phyloP scores from a whole-genome alignment of 2,113 vertebrate genomes.

The Antigone vipio region DNA sequence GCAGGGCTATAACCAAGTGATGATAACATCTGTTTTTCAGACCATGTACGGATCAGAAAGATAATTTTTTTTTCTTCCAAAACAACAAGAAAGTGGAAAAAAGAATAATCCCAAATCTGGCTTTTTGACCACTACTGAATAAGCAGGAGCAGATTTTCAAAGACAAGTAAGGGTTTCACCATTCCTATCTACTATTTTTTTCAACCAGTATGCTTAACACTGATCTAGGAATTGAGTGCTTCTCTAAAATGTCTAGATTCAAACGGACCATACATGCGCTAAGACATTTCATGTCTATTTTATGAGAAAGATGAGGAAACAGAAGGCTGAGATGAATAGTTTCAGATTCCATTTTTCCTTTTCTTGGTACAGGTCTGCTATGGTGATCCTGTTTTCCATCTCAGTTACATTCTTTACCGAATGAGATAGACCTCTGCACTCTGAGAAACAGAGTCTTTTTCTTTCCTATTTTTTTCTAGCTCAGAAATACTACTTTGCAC shows the following conservation, averaged over 20 bases:
- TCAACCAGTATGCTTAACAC: neutral
- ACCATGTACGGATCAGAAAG: neutral
- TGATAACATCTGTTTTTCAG: conserved; percentile 63
- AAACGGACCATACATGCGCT: neutral
- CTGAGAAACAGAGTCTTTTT: neutral
- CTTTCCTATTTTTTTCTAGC: neutral
- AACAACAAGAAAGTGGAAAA: neutral
- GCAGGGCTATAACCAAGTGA: conserved; percentile 57
- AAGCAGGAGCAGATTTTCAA: neutral
- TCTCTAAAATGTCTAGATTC: neutral
- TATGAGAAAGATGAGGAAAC: neutral
- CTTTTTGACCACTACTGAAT: neutral
- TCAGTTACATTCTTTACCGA: neutral
- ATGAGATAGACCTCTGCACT: neutral
- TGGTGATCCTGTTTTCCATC: neutral
- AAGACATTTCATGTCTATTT: neutral
- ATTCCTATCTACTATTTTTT: neutral
- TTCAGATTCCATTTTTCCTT: neutral
- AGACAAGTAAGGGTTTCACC: neutral
- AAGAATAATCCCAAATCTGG: neutral
- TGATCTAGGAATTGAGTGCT: neutral
- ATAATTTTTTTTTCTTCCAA: neutral
- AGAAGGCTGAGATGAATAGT: neutral
- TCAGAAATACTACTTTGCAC: neutral
- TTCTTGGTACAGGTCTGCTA: neutral